phyloP scores from a whole-genome alignment of 2,113 vertebrate genomes.

The Dipodomys stephensi region DNA sequence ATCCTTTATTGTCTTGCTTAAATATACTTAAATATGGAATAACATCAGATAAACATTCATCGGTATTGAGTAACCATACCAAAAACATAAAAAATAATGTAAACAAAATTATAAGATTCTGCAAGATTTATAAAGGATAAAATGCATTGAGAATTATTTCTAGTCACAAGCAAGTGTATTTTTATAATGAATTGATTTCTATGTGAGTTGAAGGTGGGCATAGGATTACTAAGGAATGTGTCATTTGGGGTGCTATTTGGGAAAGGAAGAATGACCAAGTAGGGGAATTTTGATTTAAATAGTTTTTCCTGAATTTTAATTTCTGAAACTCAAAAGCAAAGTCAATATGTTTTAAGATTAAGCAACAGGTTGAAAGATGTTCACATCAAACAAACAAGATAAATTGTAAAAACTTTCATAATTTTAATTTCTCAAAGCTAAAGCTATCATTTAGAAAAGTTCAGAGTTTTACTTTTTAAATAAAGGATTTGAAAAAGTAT shows the following conservation, averaged over 20 bases:
- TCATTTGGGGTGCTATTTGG: background rate
- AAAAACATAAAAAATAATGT: background rate
- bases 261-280: background rate
- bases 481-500: background rate
- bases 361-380: background rate
- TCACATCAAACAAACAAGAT: background rate
- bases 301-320: background rate
- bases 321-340: constrained; percentile 15
- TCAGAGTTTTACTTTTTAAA: background rate
- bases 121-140: background rate
- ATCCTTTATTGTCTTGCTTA: background rate
- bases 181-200: background rate
- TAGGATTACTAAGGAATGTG: background rate
- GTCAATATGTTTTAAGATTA: background rate
- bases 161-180: background rate
- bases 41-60: background rate
- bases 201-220: background rate
- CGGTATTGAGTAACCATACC: background rate
- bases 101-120: background rate
- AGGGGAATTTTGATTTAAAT: background rate
- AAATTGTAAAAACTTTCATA: background rate
- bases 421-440: background rate
- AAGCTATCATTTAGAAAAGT: background rate
- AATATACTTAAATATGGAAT: background rate
- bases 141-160: background rate